phyloP scores from a whole-genome alignment of 2,888 invertebrate species.

The Andrena minutula region DNA sequence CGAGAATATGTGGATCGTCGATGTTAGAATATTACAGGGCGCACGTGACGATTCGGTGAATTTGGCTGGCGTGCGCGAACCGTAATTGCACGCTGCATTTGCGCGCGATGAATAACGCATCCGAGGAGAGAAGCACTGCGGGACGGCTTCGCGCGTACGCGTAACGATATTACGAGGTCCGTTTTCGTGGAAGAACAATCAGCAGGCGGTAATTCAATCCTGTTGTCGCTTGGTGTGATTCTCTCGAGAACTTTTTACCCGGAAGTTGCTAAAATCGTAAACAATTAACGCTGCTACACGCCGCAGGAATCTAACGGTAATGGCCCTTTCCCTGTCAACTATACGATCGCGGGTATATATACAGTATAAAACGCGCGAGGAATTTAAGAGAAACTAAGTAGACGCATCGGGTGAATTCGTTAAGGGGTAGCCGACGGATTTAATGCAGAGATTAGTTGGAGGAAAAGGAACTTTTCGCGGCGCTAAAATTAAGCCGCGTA shows the following conservation, averaged over 20 bases:
- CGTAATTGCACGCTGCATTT: conserved; percentile 36
- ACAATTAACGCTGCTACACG: background rate
- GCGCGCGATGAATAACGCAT: conserved; percentile 44
- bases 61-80: conserved; percentile 17
- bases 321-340: background rate
- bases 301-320: too few species aligned
- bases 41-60: background rate
- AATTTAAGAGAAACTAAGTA: background rate
- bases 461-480: conserved; percentile 26
- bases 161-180: conserved; percentile 46
- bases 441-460: conserved; percentile 10
- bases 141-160: conserved; percentile 42
- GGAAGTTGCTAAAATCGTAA: conserved; percentile 1
- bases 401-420: background rate
- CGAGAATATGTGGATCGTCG: background rate
- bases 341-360: too few species aligned
- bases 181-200: conserved; percentile 61
- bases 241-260: conserved; percentile 7
- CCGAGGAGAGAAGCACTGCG: conserved; percentile 45
- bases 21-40: background rate
- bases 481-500: conserved; percentile 49
- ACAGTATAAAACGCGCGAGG: background rate
- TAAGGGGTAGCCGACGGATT: conserved; percentile 1
- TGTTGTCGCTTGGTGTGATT: conserved; percentile 21
- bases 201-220: conserved; percentile 43